Conservation (phyloP, 2,113 vertebrate species). For the Daboia siamensis region DNA sequence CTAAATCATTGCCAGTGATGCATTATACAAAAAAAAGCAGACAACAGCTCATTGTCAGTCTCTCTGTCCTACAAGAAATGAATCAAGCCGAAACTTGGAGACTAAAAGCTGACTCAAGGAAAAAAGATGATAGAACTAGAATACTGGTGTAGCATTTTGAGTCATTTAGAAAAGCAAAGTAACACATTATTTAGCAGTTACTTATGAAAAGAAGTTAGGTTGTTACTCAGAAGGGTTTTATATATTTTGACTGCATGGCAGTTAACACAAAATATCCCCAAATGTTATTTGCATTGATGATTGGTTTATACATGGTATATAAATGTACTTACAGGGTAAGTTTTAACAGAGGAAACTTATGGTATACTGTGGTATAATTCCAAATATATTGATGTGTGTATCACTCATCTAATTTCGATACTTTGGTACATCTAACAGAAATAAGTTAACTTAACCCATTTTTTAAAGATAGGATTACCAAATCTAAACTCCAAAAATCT, state of each 20-base stretch:
- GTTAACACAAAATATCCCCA: not conserved
- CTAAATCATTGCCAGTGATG: conserved; percentile 5
- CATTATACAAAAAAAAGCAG: conserved; percentile 6
- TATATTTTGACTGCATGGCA: not conserved
- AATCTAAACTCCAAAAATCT: not conserved
- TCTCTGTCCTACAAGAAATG: conserved; percentile 12
- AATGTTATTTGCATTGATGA: not conserved
- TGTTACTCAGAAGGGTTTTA: not conserved
- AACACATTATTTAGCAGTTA: not conserved
- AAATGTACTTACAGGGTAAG: not conserved
- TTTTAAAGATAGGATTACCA: not conserved
- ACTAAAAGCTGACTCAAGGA: not conserved
- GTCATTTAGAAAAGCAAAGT: not conserved
- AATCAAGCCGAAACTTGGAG: not conserved
- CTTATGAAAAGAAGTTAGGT: not conserved
- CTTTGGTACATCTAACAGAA: not conserved
- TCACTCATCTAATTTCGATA: not conserved
- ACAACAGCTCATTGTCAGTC: not conserved
- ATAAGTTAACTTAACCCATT: not conserved
- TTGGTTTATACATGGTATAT: not conserved
- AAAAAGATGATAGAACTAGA: not conserved
- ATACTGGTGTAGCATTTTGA: not conserved
- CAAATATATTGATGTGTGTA: not conserved
- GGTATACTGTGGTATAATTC: not conserved
- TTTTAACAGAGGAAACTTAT: not conserved